Percentiles rank a stretch among this genome's conserved stretches.
Evolutionary conservation across 2,113 vertebrate species (phyloP).

Genomic region (Enhydra lutris): DNA sequence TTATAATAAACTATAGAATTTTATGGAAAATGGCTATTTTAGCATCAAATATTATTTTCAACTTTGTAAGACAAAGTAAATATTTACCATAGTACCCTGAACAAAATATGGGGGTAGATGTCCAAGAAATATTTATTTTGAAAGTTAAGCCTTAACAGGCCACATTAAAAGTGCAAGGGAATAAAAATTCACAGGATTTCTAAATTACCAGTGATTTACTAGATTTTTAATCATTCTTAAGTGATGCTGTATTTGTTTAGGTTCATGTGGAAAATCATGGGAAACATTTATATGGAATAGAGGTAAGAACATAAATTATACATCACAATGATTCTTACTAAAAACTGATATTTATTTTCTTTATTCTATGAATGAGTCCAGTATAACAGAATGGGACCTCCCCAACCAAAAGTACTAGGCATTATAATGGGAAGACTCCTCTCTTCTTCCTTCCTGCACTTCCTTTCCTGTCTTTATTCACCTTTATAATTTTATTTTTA

Average conservation of each 20-base stretch:
- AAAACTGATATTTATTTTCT: neutral
- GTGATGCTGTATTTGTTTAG: neutral
- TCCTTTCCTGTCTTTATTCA: neutral
- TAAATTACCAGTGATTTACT: neutral
- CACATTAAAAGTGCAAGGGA: neutral
- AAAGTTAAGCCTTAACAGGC: neutral
- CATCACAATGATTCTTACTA: neutral
- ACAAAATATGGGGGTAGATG: neutral
- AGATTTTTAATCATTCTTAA: neutral
- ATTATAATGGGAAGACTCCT: neutral
- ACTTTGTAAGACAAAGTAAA: neutral
- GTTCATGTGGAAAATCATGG: neutral
- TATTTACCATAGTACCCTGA: neutral
- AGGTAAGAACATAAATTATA: neutral
- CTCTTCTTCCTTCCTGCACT: neutral
- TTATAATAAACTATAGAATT: neutral
- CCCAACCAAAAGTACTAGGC: neutral
- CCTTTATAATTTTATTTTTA: neutral
- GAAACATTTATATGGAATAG: neutral
- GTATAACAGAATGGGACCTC: neutral
- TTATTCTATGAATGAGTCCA: neutral
- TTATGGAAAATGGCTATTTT: neutral
- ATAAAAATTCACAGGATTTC: neutral
- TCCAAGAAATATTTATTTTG: neutral
- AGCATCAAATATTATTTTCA: neutral